Conservation (phyloP, 2,797 vertebrate genomes). For the Sylvilagus floridanus region DNA sequence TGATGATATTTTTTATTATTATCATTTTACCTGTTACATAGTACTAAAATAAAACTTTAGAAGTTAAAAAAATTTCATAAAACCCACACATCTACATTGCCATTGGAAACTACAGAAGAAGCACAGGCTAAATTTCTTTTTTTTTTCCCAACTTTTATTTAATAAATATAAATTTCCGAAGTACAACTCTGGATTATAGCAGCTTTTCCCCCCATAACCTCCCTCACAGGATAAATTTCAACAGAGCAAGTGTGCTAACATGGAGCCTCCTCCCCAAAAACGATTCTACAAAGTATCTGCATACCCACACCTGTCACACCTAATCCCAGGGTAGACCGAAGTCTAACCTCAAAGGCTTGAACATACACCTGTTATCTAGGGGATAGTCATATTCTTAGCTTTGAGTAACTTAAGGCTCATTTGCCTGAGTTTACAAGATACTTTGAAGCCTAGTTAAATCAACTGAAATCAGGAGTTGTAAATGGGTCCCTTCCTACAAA, state of each 20-base stretch:
- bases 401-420: conserved; percentile 32
- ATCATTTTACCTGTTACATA: conserved; percentile 36
- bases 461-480: conserved; percentile 42
- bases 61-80: not conserved
- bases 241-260: conserved; percentile 32
- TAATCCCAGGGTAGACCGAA: not conserved
- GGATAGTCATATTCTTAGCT: conserved; percentile 22
- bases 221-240: not conserved
- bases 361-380: conserved; percentile 4
- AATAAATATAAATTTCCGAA: too few species aligned
- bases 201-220: too few species aligned
- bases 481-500: conserved; percentile 1
- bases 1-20: not conserved
- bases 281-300: not conserved
- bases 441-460: conserved; percentile 50
- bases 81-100: not conserved
- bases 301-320: not conserved
- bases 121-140: not conserved
- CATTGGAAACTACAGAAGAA: not conserved
- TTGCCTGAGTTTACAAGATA: conserved; percentile 29
- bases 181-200: too few species aligned
- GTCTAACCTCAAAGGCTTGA: conserved; percentile 3
- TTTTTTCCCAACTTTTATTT: too few species aligned
- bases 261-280: not conserved
- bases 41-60: conserved; percentile 4